These are phyloP conservation scores for Saturnia pavonia DNA, from an alignment of 2,888 invertebrate species.

Conservation along the genomic window DNA sequence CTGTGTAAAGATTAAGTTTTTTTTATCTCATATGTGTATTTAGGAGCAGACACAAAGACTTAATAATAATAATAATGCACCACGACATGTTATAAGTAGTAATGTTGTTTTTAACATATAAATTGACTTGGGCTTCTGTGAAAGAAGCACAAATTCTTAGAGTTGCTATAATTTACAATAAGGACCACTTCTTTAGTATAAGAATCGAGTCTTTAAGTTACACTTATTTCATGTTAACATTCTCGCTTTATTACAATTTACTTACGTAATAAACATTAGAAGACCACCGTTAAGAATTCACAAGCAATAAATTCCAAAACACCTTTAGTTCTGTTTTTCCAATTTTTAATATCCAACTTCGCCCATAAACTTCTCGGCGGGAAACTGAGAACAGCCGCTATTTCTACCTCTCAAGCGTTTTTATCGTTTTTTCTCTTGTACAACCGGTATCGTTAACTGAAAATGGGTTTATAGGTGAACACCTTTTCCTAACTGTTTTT, in stretches of 20 bases:
- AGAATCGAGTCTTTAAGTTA: not conserved
- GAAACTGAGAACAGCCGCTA: conserved; percentile 30
- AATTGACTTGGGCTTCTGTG: not conserved
- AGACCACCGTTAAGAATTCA: conserved; percentile 16
- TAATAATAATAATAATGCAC: too few relatives aligned
- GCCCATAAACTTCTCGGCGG: conserved; percentile 24
- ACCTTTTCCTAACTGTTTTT: conserved; percentile 35
- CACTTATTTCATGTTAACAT: not conserved
- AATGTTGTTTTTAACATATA: too few relatives aligned
- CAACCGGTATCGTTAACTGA: conserved; percentile 48
- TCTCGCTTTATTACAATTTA: not conserved
- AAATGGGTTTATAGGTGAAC: conserved; percentile 42
- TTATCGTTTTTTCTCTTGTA: conserved; percentile 48
- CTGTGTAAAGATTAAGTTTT: too few relatives aligned
- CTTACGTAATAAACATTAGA: not conserved
- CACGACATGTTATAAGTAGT: too few relatives aligned
- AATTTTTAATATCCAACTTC: conserved; percentile 32
- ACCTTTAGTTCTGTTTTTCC: conserved; percentile 21
- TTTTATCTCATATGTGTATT: too few relatives aligned
- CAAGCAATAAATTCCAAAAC: conserved; percentile 23
- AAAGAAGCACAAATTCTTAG: not conserved
- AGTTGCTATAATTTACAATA: not conserved
- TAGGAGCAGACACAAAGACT: too few relatives aligned
- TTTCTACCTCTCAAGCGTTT: conserved; percentile 42
- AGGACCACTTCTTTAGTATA: not conserved